A percentile compares a stretch with the other conserved stretches of the same genome.
Evolutionary conservation across 2,797 vertebrate species (phyloP).

Genomic region (Nothura maculosa): DNA sequence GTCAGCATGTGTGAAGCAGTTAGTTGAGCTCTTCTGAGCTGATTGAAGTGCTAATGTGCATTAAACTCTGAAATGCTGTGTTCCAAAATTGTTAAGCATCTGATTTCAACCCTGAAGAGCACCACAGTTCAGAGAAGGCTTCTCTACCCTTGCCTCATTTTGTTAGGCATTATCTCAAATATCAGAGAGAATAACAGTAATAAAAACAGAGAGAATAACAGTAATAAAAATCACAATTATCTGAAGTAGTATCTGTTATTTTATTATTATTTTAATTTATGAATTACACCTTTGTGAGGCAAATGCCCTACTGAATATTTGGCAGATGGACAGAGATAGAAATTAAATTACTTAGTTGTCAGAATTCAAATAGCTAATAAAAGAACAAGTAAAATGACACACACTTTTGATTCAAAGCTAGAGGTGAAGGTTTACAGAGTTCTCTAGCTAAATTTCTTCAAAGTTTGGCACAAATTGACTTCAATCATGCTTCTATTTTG

Average conservation of each 20-base stretch:
- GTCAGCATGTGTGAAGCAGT: background rate
- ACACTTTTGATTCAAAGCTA: background rate
- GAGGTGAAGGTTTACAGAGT: background rate
- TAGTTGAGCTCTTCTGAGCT: background rate
- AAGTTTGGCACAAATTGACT: background rate
- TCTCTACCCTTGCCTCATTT: background rate
- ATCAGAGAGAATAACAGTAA: background rate
- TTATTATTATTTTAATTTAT: background rate
- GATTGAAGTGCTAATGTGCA: background rate
- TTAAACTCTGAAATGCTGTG: background rate
- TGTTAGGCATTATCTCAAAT: background rate
- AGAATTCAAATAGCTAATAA: accelerated
- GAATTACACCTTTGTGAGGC: background rate
- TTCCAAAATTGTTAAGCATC: background rate
- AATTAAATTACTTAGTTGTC: background rate
- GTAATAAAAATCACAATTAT: background rate
- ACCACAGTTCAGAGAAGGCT: background rate
- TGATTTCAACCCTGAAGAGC: background rate
- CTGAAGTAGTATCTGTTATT: background rate
- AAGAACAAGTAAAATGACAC: background rate
- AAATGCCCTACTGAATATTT: background rate
- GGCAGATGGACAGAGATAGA: background rate
- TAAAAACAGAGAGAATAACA: background rate
- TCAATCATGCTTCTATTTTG: background rate
- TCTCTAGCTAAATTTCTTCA: background rate